phyloP scores from a whole-genome alignment of 1,140 invertebrate genomes.

The Chymomyza costata region DNA sequence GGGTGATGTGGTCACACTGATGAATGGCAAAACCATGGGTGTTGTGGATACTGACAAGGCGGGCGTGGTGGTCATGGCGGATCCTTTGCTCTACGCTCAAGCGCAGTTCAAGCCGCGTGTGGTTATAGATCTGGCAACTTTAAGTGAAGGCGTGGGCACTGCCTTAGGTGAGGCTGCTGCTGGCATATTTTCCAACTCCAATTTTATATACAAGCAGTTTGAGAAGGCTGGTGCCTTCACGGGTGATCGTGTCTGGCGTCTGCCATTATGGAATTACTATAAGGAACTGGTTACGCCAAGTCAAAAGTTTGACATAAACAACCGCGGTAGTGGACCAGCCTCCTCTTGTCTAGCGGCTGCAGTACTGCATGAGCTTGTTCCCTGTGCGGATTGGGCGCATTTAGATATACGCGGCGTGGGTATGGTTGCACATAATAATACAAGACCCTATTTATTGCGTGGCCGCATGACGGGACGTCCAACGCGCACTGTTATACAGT shows the following conservation, averaged over 20 bases:
- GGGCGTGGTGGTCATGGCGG: constrained; percentile 90
- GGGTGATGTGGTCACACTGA: constrained; percentile 88
- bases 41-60: constrained; percentile 93
- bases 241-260: constrained; percentile 92
- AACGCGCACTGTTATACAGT: constrained; percentile 79
- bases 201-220: constrained; percentile 80
- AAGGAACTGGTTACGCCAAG: constrained; percentile 81
- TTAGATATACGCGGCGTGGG: constrained; percentile 84
- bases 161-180: constrained; percentile 85
- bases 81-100: constrained; percentile 89
- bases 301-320: constrained; percentile 78
- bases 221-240: constrained; percentile 82
- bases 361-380: constrained; percentile 82
- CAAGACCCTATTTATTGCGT: constrained; percentile 79
- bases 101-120: constrained; percentile 79
- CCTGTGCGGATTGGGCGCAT: constrained; percentile 80
- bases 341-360: constrained; percentile 82
- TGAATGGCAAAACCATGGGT: constrained; percentile 91
- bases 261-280: constrained; percentile 91
- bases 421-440: constrained; percentile 76
- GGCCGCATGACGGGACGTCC: constrained; percentile 79
- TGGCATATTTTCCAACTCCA: constrained; percentile 86
- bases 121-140: constrained; percentile 86
- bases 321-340: constrained; percentile 77
- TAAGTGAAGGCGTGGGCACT: constrained; percentile 74